Evolutionary conservation across 2,888 invertebrate genomes (phyloP).

Genomic region (Antheraea assamensis): DNA sequence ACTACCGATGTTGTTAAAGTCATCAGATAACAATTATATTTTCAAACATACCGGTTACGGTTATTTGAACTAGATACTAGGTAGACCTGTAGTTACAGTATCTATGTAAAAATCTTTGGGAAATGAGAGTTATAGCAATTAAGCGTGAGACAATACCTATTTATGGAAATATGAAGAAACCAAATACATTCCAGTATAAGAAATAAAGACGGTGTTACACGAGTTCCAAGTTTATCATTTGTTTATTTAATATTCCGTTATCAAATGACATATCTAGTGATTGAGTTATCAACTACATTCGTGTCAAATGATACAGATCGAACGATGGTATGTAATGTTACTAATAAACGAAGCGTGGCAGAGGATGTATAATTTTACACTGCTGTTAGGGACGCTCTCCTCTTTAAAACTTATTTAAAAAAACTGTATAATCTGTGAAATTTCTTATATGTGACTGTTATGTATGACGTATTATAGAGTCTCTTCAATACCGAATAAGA

Average conservation of each 20-base stretch:
- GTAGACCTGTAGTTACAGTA: background rate
- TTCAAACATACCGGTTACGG: background rate
- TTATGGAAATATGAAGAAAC: background rate
- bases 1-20: background rate
- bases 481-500: background rate
- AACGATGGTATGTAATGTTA: slow-evolving; percentile 8
- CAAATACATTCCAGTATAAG: background rate
- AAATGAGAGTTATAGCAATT: background rate
- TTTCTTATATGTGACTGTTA: background rate
- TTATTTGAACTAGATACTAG: background rate
- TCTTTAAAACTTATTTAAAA: background rate
- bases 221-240: slow-evolving; percentile 14
- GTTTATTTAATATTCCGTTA: slow-evolving; percentile 34
- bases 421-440: background rate
- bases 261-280: slow-evolving; percentile 39
- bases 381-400: background rate
- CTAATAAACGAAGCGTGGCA: background rate
- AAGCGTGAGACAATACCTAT: background rate
- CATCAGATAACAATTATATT: background rate
- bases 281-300: slow-evolving; percentile 41
- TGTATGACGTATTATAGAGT: background rate
- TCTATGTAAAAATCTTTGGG: background rate
- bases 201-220: background rate
- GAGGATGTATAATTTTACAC: background rate
- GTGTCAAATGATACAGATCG: slow-evolving; percentile 21